Evolutionary conservation across 2,888 invertebrate species (phyloP).

Genomic region (Boloria selene): DNA sequence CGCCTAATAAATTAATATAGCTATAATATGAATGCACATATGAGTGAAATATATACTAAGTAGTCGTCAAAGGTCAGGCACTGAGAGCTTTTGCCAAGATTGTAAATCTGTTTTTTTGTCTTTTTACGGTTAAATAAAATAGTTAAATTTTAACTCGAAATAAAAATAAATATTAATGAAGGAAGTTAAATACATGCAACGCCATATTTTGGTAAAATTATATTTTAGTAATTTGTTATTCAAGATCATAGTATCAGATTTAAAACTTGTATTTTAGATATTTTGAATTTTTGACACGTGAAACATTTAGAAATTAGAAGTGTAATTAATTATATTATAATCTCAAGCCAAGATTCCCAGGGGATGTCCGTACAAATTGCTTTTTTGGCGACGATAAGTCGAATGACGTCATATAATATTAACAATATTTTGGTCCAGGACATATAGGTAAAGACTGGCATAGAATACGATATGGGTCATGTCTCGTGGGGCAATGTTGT

Average conservation of each 20-base stretch:
- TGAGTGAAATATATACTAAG: slow-evolving; percentile 7
- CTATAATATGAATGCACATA: slow-evolving; percentile 6
- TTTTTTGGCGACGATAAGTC: slow-evolving; percentile 7
- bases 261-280: background rate
- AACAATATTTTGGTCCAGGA: slow-evolving; percentile 1
- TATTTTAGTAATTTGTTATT: no score
- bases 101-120: background rate
- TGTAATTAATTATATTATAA: slow-evolving; percentile 9
- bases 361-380: slow-evolving; percentile 7
- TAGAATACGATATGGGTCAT: slow-evolving; percentile 10
- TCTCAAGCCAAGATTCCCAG: background rate
- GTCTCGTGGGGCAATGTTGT: background rate
- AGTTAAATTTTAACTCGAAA: no score
- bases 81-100: slow-evolving; percentile 14
- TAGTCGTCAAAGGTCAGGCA: slow-evolving; percentile 12
- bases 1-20: slow-evolving; percentile 17
- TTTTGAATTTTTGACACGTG: background rate
- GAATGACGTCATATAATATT: slow-evolving; percentile 12
- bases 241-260: background rate
- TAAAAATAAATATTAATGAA: no score
- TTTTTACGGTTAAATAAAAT: no score
- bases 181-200: no score
- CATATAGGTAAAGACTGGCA: background rate
- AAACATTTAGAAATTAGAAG: background rate
- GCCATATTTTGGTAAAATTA: no score